Conservation (phyloP, 1,140 invertebrate genomes). For the Penaeus chinensis region DNA sequence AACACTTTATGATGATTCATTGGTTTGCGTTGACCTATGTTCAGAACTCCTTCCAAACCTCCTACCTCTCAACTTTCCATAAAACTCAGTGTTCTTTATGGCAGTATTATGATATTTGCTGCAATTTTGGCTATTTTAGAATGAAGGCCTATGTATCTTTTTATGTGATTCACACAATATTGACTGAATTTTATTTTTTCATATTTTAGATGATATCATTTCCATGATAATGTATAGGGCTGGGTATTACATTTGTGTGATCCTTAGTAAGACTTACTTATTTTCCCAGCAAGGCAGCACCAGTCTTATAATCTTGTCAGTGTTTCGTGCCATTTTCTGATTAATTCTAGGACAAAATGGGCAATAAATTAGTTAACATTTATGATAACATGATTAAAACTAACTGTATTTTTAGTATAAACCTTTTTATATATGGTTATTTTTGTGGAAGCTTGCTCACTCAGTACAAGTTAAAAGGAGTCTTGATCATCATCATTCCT, state of each 20-base stretch:
- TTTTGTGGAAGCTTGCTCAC: slow-evolving; percentile 45
- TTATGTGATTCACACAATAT: slow-evolving; percentile 1
- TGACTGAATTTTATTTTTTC: neutral
- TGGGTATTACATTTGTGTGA: slow-evolving; percentile 18
- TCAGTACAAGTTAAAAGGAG: slow-evolving; percentile 46
- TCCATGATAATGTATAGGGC: neutral
- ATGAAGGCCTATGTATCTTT: neutral
- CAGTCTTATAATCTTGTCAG: slow-evolving; percentile 47
- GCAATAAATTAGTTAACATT: slow-evolving; percentile 48
- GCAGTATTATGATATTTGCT: slow-evolving; percentile 37
- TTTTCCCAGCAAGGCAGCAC: slow-evolving; percentile 43
- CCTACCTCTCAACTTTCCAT: slow-evolving; percentile 35
- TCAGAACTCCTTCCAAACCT: slow-evolving; percentile 21
- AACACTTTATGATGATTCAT: neutral
- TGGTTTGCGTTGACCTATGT: neutral
- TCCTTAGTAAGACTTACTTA: neutral
- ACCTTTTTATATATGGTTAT: slow-evolving; percentile 32
- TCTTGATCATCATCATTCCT: slow-evolving; percentile 35
- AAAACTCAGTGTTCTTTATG: slow-evolving; percentile 16
- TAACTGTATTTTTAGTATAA: slow-evolving; percentile 26
- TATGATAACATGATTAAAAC: slow-evolving; percentile 11
- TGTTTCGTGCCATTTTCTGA: slow-evolving; percentile 52
- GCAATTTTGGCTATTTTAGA: slow-evolving; percentile 14
- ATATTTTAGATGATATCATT: neutral
- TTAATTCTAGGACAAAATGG: slow-evolving; percentile 46